Evolutionary conservation across 2,797 vertebrate genomes (phyloP).

Genomic region (Rhynchonycteris naso): DNA sequence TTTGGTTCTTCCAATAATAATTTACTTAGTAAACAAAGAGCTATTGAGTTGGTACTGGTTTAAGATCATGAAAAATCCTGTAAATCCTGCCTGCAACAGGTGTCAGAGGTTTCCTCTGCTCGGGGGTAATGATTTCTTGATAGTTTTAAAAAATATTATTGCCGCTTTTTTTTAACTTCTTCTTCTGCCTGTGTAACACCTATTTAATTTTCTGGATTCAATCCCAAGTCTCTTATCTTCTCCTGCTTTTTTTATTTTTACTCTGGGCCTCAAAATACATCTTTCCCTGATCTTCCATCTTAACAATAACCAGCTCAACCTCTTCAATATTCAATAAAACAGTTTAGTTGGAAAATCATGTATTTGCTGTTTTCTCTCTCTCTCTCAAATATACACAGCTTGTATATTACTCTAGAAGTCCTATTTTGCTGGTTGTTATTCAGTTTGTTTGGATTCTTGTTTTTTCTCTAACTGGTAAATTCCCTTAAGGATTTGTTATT

Average conservation of each 20-base stretch:
- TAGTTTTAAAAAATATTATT: background rate
- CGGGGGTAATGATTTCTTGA: background rate
- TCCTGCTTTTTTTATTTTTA: conserved; percentile 21
- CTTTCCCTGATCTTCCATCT: conserved; percentile 33
- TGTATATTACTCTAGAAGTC: background rate
- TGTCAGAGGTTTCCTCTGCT: conserved; percentile 39
- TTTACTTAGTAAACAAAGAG: background rate
- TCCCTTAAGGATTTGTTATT: background rate
- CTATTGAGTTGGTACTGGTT: background rate
- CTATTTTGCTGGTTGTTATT: background rate
- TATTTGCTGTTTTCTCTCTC: background rate
- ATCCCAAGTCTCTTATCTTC: conserved; percentile 42
- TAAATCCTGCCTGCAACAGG: background rate
- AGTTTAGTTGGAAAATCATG: background rate
- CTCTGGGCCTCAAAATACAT: conserved; percentile 23
- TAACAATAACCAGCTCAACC: background rate
- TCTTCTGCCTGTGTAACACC: background rate
- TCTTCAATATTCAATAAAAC: conserved; percentile 39
- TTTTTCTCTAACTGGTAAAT: background rate
- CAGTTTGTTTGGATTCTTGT: background rate
- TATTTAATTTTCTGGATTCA: conserved; percentile 35
- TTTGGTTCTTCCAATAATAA: background rate
- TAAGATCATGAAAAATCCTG: background rate
- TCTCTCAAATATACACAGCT: background rate
- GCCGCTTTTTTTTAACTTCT: background rate